These are phyloP conservation scores for Conops quadrifasciatus DNA, from an alignment of 2,888 invertebrate species.

Conservation along the genomic window DNA sequence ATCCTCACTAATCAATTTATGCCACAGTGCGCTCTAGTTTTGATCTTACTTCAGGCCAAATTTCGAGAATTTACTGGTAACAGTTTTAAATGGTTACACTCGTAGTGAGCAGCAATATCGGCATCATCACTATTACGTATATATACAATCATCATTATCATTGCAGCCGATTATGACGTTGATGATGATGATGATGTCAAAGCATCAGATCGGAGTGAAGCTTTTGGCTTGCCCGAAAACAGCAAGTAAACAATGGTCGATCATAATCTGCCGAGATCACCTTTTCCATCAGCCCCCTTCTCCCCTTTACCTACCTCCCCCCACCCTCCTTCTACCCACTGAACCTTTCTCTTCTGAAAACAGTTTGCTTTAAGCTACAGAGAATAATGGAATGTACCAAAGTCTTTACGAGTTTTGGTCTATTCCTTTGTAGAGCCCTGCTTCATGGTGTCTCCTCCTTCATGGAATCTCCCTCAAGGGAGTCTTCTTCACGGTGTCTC, in stretches of 20 bases:
- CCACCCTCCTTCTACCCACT: background rate
- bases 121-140: background rate
- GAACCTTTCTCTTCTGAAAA: too few relatives aligned
- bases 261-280: conserved; percentile 33
- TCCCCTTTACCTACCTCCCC: background rate
- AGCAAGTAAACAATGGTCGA: conserved; percentile 17
- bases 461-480: background rate
- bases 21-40: too few relatives aligned
- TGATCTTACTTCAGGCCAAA: too few relatives aligned
- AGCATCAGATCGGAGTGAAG: too few relatives aligned
- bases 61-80: background rate
- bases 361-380: too few relatives aligned
- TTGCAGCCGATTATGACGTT: background rate
- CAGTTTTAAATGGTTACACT: too few relatives aligned
- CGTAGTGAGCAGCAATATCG: background rate
- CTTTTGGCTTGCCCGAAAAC: too few relatives aligned
- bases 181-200: too few relatives aligned
- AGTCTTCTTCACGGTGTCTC: background rate
- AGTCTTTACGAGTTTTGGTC: too few relatives aligned
- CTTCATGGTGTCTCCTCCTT: background rate
- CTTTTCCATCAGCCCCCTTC: background rate
- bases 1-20: too few relatives aligned
- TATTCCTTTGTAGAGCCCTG: background rate
- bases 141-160: too few relatives aligned
- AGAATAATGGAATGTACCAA: too few relatives aligned